Evolutionary conservation across 2,113 vertebrate species (phyloP).

Genomic region (Pheucticus melanocephalus): DNA sequence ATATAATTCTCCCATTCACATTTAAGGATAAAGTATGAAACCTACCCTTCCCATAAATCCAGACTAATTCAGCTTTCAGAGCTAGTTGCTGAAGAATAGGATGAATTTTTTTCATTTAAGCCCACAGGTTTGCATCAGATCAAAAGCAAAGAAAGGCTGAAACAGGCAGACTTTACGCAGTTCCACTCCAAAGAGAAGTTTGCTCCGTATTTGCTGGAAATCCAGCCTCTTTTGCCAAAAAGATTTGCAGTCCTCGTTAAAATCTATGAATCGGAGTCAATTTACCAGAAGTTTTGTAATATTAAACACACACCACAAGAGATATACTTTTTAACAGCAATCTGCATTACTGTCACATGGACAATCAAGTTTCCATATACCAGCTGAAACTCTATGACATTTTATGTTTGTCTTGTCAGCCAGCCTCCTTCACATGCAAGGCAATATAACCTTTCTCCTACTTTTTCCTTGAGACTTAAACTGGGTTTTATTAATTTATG

Average conservation of each 20-base stretch:
- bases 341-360: not conserved
- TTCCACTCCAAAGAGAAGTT: not conserved
- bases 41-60: not conserved
- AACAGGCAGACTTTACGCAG: not conserved
- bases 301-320: not conserved
- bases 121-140: not conserved
- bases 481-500: not conserved
- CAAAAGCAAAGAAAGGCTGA: not conserved
- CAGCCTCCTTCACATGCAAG: not conserved
- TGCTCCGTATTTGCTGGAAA: not conserved
- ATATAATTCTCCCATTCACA: not conserved
- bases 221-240: not conserved
- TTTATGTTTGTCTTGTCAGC: not conserved
- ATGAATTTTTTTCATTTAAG: not conserved
- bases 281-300: not conserved
- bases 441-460: not conserved
- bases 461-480: not conserved
- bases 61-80: not conserved
- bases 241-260: not conserved
- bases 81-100: not conserved
- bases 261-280: not conserved
- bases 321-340: not conserved
- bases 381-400: not conserved
- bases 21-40: not conserved
- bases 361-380: not conserved